Conservation (phyloP, 2,888 invertebrate genomes). For the Gandaritis pyraliata region DNA sequence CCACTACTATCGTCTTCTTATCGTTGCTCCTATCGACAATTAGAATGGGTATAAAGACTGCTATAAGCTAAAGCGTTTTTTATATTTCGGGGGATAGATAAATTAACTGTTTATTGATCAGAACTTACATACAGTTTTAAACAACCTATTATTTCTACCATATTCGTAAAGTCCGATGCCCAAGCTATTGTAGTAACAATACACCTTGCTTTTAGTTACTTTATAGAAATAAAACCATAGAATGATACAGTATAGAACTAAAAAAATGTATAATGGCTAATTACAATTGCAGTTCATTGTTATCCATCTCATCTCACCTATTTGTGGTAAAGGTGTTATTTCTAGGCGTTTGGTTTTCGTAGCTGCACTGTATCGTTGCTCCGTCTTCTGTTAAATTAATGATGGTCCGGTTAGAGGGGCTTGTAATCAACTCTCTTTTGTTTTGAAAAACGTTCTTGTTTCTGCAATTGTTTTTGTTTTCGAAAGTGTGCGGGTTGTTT, state of each 20-base stretch:
- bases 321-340: constrained; percentile 67
- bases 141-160: too few species aligned
- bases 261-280: too few species aligned
- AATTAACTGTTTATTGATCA: too few species aligned
- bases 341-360: constrained; percentile 74
- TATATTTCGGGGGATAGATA: too few species aligned
- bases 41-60: not conserved
- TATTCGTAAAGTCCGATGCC: too few species aligned
- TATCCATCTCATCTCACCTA: constrained; percentile 37
- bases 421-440: constrained; percentile 58
- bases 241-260: too few species aligned
- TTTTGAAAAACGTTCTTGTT: constrained; percentile 51
- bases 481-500: constrained; percentile 76
- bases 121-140: too few species aligned
- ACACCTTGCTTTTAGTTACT: not conserved
- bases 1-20: constrained; percentile 89
- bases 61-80: too few species aligned
- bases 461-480: constrained; percentile 67
- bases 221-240: not conserved
- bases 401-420: constrained; percentile 87
- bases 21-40: constrained; percentile 61
- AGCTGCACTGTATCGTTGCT: constrained; percentile 88
- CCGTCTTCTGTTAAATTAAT: constrained; percentile 89
- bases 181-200: too few species aligned
- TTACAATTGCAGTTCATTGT: too few species aligned